phyloP scores from a whole-genome alignment of 2,797 vertebrate genomes.

The Echiichthys vipera region DNA sequence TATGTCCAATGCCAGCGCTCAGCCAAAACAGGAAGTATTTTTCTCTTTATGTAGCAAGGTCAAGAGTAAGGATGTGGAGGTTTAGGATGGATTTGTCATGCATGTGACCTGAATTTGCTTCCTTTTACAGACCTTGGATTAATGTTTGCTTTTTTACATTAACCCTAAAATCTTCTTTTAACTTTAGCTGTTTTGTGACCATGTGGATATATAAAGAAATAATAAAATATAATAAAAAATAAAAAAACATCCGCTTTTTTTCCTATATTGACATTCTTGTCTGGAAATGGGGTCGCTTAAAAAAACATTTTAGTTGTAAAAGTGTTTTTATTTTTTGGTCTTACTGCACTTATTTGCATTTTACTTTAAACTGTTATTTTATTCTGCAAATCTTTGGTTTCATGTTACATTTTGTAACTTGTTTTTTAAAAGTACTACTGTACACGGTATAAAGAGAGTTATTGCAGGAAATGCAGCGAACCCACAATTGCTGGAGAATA shows the following conservation, averaged over 20 bases:
- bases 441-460: neutral
- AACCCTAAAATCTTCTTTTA: neutral
- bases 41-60: neutral
- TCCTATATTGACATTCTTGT: neutral
- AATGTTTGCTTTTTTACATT: neutral
- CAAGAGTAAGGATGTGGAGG: neutral
- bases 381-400: neutral
- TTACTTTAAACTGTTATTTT: neutral
- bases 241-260: neutral
- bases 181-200: neutral
- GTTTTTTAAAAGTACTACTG: neutral
- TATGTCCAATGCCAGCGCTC: no score
- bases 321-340: neutral
- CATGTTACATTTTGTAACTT: neutral
- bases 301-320: neutral
- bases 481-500: neutral
- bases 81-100: neutral
- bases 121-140: neutral
- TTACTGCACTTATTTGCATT: neutral
- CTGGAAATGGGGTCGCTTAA: neutral
- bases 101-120: neutral
- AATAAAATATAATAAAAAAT: no score
- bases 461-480: neutral
- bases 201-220: neutral
- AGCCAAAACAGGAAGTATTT: no score